Evolutionary conservation across 2,797 vertebrate species (phyloP), one percentile per base, ranked within the genome.

Genomic region (Lepus townsendii): DNA sequence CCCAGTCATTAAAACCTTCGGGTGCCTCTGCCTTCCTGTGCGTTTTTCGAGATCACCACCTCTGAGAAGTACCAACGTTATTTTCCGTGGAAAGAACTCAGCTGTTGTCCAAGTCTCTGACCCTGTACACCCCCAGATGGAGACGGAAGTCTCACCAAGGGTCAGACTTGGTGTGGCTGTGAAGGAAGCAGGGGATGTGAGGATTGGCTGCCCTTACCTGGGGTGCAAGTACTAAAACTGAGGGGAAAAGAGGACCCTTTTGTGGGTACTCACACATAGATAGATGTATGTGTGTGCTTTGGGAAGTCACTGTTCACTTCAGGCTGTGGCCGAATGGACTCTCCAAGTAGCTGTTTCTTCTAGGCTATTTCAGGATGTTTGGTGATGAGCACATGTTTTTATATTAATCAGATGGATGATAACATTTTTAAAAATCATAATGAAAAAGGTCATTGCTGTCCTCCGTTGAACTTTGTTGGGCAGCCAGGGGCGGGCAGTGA

Each of bases 11-110:
- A 79, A 90, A 90, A 80, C 69, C 60, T 91, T 71, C 68, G 79
- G 30, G 69, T 83, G 35, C 26, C 50, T 69, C 92, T 78, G 79
- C 84, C 82, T 77, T 91, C 66, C 69, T 89, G 0, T 79, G 14
- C 80, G 52, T 84, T 78, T 78, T 80, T 65, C 38, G 17, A 63
- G 65, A 60, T 32, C 54, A 66, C 30, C 8, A n/a, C 68, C 62
- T 54, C 71, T 57, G 27, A 42, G 60, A 84, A 87, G 72, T 24
- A 79, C 10, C 83, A 16, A 10, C 54, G 6, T 87, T 79, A 68
- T 86, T 93, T 95, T 93, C 73, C 76, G 30, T 73, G 52, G 47
- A 88, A 93, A 86, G 72, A 90, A 52, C 38, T 76, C 68, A 92
- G 79, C 71, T 52, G 19, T 83, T 96, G 90, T 92, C 92, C 66